Base-by-base conservation (phyloP, 2,113 vertebrate species). In the Dipodomys stephensi region DNA sequence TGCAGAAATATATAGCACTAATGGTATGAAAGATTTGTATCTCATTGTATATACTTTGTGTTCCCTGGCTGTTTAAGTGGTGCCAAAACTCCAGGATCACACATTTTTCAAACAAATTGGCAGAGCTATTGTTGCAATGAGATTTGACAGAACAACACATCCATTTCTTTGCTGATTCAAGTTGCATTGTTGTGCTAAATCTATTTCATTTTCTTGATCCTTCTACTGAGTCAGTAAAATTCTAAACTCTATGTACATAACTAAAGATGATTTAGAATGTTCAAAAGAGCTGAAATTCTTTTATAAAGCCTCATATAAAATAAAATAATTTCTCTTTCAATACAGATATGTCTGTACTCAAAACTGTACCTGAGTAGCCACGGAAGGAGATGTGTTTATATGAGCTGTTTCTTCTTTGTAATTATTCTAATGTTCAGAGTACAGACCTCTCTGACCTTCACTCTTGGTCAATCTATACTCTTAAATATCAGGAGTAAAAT, bases 21-120 rank as follows among this genome's bases (percentile, higher is more conserved):
- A 93, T 90, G 83, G 23, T 77, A 86, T 60, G 53, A 64, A 95
- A 94, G 88, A 95, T 96, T 95, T 96, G 90, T 93, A 95, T 95
- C 74, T 83, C n/a, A 46, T 72, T 81, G 23, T 62, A 90, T 7
- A 73, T 39, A 71, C 28, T 93, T 94, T 94, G 82, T 94, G 91
- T 64, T 94, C 73, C 89, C 91, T 0, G 1, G 67, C 82, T 90
- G 65, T 93, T 57, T 97, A 95, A 95, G 87, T 68, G 79, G 46
- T 90, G 53, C 87, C 0, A 3, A 80, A 92, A 96, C 74, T 72
- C 81, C 60, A 94, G 44, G 71, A 30, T 27, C 87, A 44, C 23
- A 67, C 85, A 95, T 95, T 95, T 97, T 94, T 97, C 96, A 97
- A 95, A 89, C 81, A 95, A 96, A 97, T 95, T 94, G 90, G 87